phyloP scores from a whole-genome alignment of 2,797 vertebrate genomes.

The Threskiornis aethiopicus region DNA sequence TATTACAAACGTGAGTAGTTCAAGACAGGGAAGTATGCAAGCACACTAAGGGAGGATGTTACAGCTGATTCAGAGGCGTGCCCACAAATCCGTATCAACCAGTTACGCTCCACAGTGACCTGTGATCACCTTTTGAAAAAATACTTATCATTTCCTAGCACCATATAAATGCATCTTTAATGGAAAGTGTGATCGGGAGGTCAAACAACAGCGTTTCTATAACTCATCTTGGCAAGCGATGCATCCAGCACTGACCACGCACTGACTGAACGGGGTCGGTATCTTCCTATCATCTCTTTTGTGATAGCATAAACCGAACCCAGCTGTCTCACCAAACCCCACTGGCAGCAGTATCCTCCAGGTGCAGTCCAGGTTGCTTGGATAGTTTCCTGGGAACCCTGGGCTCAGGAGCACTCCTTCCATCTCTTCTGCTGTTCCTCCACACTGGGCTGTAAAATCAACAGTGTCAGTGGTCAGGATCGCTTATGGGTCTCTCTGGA shows the following conservation, averaged over 20 bases:
- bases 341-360: conserved; percentile 95
- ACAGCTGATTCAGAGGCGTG: rapidly evolving
- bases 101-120: not conserved
- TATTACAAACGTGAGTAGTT: rapidly evolving
- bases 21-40: rapidly evolving
- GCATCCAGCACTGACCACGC: not conserved
- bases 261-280: not conserved
- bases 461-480: not conserved
- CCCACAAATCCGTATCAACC: not conserved
- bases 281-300: not conserved
- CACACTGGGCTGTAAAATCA: conserved; percentile 87
- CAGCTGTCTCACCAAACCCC: conserved; percentile 87
- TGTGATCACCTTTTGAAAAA: not conserved
- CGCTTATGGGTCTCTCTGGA: not conserved
- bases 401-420: conserved; percentile 97
- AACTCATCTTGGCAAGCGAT: not conserved
- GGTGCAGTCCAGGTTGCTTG: conserved; percentile 96
- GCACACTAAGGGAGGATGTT: not conserved
- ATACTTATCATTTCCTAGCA: not conserved
- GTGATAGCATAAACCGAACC: not conserved
- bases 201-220: not conserved
- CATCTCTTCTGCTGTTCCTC: conserved; percentile 91
- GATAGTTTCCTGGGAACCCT: conserved; percentile 98
- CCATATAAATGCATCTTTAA: not conserved
- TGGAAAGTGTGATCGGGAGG: not conserved